A percentile compares a stretch with the other conserved stretches of the same genome.
These are phyloP conservation scores for Mesembrinibis cayennensis DNA, from an alignment of 2,113 vertebrate species.

Conservation along the genomic window DNA sequence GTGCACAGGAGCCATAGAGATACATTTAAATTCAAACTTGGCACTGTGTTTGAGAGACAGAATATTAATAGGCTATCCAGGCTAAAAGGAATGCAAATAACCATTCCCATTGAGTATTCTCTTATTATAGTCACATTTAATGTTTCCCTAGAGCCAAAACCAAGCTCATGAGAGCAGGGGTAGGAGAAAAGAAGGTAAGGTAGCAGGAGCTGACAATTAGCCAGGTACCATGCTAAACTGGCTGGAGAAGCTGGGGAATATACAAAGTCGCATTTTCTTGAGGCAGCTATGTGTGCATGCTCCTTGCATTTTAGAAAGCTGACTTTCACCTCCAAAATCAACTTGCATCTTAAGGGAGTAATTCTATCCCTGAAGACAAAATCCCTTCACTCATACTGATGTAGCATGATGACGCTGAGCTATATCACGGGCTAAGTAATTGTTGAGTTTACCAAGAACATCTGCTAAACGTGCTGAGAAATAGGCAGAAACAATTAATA, in stretches of 20 bases:
- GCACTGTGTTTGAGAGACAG: background rate
- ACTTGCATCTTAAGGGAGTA: background rate
- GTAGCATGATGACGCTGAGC: background rate
- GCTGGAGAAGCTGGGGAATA: background rate
- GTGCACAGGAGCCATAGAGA: background rate
- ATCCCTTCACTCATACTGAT: background rate
- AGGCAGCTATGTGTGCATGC: rapidly evolving
- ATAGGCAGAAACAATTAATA: background rate
- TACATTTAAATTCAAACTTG: background rate
- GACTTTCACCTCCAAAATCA: background rate
- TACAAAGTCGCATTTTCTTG: rapidly evolving
- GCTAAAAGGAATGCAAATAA: constrained; percentile 31
- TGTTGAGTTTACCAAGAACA: background rate
- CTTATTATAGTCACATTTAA: background rate
- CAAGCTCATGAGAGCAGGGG: background rate
- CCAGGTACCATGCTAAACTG: background rate
- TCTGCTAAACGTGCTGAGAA: background rate
- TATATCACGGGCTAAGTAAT: background rate
- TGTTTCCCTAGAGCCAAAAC: background rate
- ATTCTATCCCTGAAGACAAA: background rate
- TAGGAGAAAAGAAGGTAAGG: background rate
- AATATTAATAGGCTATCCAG: constrained; percentile 7
- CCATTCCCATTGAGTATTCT: background rate
- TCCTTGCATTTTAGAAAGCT: background rate
- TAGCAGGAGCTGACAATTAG: background rate